These are phyloP conservation scores for Athetis lepigone DNA, from an alignment of 2,888 invertebrate genomes.

Conservation along the genomic window DNA sequence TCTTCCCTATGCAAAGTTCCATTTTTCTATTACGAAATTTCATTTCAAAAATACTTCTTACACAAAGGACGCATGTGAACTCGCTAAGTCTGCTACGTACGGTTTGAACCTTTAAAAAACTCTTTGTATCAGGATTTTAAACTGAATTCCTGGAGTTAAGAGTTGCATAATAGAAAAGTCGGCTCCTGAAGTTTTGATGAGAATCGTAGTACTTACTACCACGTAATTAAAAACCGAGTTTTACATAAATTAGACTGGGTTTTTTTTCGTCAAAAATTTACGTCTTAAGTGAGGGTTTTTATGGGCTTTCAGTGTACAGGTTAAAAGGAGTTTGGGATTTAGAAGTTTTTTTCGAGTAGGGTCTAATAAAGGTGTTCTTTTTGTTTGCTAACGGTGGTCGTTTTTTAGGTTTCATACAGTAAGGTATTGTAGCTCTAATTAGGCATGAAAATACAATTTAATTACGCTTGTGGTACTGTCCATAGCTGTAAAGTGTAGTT, in stretches of 20 bases:
- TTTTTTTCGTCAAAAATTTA: constrained; percentile 44
- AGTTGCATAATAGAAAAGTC: constrained; percentile 73
- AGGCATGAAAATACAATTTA: no score
- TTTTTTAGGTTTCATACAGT: not conserved
- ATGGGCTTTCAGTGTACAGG: constrained; percentile 4
- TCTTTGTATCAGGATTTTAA: constrained; percentile 76
- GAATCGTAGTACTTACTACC: constrained; percentile 61
- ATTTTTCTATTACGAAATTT: constrained; percentile 3
- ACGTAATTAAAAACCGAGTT: constrained; percentile 61
- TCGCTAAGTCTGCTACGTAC: constrained; percentile 14
- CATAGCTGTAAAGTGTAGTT: no score
- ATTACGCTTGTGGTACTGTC: no score
- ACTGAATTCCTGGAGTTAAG: constrained; percentile 67
- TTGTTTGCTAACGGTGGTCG: not conserved
- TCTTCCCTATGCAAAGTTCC: not conserved
- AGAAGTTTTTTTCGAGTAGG: constrained; percentile 1
- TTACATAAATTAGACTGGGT: constrained; percentile 54
- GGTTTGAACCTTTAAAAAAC: constrained; percentile 46
- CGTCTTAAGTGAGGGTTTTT: constrained; percentile 33
- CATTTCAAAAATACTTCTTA: not conserved
- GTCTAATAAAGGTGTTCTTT: not conserved
- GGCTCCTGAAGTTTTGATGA: constrained; percentile 73
- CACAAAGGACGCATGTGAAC: constrained; percentile 19
- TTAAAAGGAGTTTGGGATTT: not conserved
- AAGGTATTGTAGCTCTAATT: no score